Evolutionary conservation across 2,888 invertebrate genomes (phyloP), one percentile per base, ranked within the genome.

Genomic region (Sceliomorpha sp.): DNA sequence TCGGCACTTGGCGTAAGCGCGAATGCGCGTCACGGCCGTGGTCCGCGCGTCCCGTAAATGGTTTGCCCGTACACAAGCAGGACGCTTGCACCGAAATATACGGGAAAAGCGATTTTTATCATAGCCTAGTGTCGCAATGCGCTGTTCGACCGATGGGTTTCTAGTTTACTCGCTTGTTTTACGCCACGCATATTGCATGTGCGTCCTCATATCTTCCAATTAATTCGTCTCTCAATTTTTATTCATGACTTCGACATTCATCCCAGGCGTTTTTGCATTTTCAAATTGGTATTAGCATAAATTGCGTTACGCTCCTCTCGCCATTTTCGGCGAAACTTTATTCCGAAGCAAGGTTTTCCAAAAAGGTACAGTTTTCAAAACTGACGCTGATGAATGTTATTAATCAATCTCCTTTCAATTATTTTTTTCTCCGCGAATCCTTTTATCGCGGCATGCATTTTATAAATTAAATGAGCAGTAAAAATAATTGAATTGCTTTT

Each of bases 41-140:
- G 13, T 10, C 42, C 29, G 34, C 29, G 42, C 47, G 29, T 12
- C 37, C 32, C 20, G 34, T 36, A 58, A 64, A 56, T 45, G 64
- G 47, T 27, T 45, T 9, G 20, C 20, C n/a, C n/a, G n/a, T n/a
- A n/a, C n/a, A n/a, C n/a, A n/a, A n/a, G n/a, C n/a, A n/a, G n/a
- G n/a, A n/a, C n/a, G n/a, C n/a, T n/a, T 9, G 3, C 9, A 15
- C 29, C 36, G 39, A 63, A 56, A 56, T 44, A 56, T 37, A 56
- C 44, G 47, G n/a, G n/a, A 5, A 48, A 48, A 59, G 55, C 48
- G 34, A 55, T 53, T 68, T 68, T 68, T 68, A 60, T 60, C 59
- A 26, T 29, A 26, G 24, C 29, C 32, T 44, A 44, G 39, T 50
- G 58, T 66, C 55, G 55, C 60, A 60, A 27, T 44, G 53, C 60